Base-by-base conservation (phyloP, 1,140 invertebrate species). In the Heliconius nattereri region DNA sequence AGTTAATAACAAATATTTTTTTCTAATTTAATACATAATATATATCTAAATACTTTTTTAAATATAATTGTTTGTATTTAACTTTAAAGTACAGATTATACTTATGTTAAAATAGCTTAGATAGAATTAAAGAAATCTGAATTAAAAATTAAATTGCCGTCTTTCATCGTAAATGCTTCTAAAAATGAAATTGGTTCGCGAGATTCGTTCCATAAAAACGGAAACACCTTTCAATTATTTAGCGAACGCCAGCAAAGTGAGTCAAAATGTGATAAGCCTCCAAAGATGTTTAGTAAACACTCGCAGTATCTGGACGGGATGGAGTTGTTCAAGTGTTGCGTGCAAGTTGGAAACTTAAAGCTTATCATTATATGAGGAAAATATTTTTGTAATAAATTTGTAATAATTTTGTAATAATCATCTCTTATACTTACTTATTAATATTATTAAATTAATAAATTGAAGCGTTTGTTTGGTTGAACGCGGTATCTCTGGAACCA, bases 231-330 rank as follows among this genome's bases (percentile, higher is more conserved):
- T 40, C 32, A 75, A 49, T 76, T 76, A 76, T 70, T 76, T 23
- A 66, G 37, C n/a, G 37, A 76, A 71, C 37, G 72, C 45, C 37
- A 60, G 16, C 32, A 60, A 80, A 73, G 20, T 49, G 54, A 73
- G 54, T 77, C 52, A 60, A 74, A 81, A 75, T 74, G 78, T 75
- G 81, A 77, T 82, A 80, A 82, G 78, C 75, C 60, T n/a, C 49
- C 73, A 80, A 80, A 80, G 81, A 79, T 66, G 75, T 78, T 76
- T 52, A 57, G 78, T 60, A 80, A 80, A 79, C 81, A 82, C 75
- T 72, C 73, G 35, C 76, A 13, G 52, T 79, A 35, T 82, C 75
- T 75, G 75, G 40, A 74, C 81, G 73, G 71, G 78, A 80, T 77
- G 75, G 73, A 80, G 81, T 74, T 76, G 60, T 77, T 52, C 52